Evolutionary conservation across 2,113 vertebrate species (phyloP).

Genomic region (Oryzias melastigma): DNA sequence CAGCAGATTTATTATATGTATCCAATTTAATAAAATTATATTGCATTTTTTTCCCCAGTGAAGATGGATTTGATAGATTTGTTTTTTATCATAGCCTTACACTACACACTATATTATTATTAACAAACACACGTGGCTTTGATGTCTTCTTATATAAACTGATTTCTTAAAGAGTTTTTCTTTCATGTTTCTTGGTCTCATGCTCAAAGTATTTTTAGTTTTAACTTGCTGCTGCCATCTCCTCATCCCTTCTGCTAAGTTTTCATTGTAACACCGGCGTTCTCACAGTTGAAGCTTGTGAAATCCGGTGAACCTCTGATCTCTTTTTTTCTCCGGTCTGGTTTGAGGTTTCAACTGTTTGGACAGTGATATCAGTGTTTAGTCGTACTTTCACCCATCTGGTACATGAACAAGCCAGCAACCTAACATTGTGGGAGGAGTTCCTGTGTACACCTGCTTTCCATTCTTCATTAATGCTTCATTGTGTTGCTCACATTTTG

Average conservation of each 20-base stretch:
- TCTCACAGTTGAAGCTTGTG: slow-evolving; percentile 19
- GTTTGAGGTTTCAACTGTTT: slow-evolving; percentile 11
- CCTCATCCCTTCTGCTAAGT: not conserved
- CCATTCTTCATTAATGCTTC: not conserved
- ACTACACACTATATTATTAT: too few species aligned
- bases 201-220: slow-evolving; percentile 48
- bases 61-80: too few species aligned
- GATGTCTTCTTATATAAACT: too few species aligned
- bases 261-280: slow-evolving; percentile 49
- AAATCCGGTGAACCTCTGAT: not conserved
- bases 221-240: slow-evolving; percentile 28
- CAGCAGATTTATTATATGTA: too few species aligned
- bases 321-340: not conserved
- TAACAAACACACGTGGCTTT: too few species aligned
- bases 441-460: not conserved
- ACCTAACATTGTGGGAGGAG: slow-evolving; percentile 8
- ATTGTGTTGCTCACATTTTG: not conserved
- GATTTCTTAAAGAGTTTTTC: too few species aligned
- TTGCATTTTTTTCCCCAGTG: too few species aligned
- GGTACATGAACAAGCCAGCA: slow-evolving; percentile 7
- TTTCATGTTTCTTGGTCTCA: slow-evolving; percentile 6
- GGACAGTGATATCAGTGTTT: slow-evolving; percentile 40
- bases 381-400: not conserved
- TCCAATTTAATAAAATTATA: too few species aligned
- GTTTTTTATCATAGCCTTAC: too few species aligned